Conservation (phyloP, 2,888 invertebrate species). For the Halictus ligatus region DNA sequence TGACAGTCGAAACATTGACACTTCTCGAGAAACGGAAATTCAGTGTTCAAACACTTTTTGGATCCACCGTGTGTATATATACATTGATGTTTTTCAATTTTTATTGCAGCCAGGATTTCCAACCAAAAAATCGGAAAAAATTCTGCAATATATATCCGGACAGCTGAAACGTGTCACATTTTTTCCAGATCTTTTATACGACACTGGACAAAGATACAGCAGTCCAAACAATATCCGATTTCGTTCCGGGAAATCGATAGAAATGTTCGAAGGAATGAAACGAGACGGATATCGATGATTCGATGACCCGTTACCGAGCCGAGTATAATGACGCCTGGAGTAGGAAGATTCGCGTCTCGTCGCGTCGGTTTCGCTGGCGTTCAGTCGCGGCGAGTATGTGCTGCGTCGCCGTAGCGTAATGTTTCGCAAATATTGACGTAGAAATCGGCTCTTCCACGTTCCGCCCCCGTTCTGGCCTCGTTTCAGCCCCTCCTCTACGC, state of each 20-base stretch:
- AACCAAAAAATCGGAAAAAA: background rate
- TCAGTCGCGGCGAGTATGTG: conserved; percentile 27
- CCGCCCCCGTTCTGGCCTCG: conserved; percentile 43
- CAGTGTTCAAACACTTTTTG: background rate
- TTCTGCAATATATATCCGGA: background rate
- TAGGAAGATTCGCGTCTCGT: background rate
- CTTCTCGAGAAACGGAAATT: background rate
- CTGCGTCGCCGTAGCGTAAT: conserved; percentile 62
- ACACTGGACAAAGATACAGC: background rate
- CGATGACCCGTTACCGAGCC: background rate
- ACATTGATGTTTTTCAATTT: background rate
- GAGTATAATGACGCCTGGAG: background rate
- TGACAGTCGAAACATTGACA: background rate
- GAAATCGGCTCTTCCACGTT: conserved; percentile 68
- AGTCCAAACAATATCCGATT: background rate
- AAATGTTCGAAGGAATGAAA: background rate
- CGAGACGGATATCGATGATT: background rate
- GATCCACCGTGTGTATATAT: too few species aligned
- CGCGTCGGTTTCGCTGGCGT: conserved; percentile 30
- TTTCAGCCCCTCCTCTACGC: conserved; percentile 42
- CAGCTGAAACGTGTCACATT: background rate
- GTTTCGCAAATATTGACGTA: conserved; percentile 74
- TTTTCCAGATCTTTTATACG: background rate
- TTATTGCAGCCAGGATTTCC: background rate
- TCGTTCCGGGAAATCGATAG: background rate